A percentile compares a stretch with the other conserved stretches of the same genome.
Conservation (phyloP, 2,888 invertebrate genomes). For the Nesidiocoris tenuis region DNA sequence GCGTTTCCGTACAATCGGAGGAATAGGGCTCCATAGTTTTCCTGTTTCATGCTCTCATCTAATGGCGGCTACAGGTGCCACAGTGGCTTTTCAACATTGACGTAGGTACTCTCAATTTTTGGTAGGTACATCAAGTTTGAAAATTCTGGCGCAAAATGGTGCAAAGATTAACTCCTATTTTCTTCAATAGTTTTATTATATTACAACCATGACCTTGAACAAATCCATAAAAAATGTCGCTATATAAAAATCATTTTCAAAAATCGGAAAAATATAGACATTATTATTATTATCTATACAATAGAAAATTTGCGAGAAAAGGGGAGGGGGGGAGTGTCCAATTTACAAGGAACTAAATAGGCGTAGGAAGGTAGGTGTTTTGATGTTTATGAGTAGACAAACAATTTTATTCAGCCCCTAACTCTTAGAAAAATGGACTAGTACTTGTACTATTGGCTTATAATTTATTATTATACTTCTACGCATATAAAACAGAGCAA, state of each 20-base stretch:
- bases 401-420: conserved; percentile 14
- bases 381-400: neutral
- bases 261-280: neutral
- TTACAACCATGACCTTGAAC: conserved; percentile 31
- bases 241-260: conserved; percentile 1
- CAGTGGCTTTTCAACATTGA: neutral
- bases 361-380: neutral
- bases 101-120: neutral
- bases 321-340: neutral
- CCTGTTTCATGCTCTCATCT: neutral
- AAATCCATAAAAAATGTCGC: conserved; percentile 8
- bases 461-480: conserved; percentile 21
- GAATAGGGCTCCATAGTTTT: neutral
- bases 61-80: neutral
- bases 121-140: neutral
- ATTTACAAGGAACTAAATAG: neutral
- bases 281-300: neutral
- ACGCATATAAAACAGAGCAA: neutral
- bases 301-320: neutral
- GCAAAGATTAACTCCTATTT: conserved; percentile 13
- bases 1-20: too few relatives aligned
- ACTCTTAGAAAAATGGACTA: conserved; percentile 32
- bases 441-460: conserved; percentile 37
- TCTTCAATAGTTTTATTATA: conserved; percentile 27
- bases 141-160: conserved; percentile 7